Evolutionary conservation across 2,113 vertebrate species (phyloP), one percentile per base, ranked within the genome.

Genomic region (Pteropus alecto): DNA sequence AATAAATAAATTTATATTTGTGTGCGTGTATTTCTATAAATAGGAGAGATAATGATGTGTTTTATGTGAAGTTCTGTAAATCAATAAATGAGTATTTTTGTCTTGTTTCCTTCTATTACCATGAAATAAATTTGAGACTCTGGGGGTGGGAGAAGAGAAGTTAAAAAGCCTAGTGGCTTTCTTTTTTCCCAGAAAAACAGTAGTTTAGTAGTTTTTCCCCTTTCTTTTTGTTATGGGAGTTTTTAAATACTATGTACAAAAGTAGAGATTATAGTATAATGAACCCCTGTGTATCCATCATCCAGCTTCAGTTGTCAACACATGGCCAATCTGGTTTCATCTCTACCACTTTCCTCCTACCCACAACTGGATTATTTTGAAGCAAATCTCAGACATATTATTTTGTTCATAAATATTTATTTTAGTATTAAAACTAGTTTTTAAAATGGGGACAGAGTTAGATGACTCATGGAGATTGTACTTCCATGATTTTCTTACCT

Each of bases 381-480:
- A 90, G 46, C 33, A 76, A 86, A 68, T 94, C 63, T 12, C 38
- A 93, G 46, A 76, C 4, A 68, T 85, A 74, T 88, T 79, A 83
- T 90, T 87, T 97, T 90, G 9, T 87, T 26, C 16, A 74, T 78
- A 88, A 90, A 71, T 82, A 87, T 76, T 86, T 82, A 87, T 76
- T 87, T 88, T 87, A 87, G 9, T 89, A 70, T 90, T 95, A 74
- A 91, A 94, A 86, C 48, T 90, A 56, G 48, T 86, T 96, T 93
- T 89, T 9, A 35, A 85, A 74, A 60, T 87, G 71, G 56, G 54
- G 13, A 56, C 43, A 87, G 86, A 74, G 19, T 61, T 94, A 54
- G 51, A 61, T 97, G 38, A 73, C 33, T 95, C 65, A 38, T 81
- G 18, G 38, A 74, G n/a, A 33, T 51, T 56, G 38, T 43, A 74